A percentile compares a stretch with the other conserved stretches of the same genome.
Evolutionary conservation across 2,888 invertebrate genomes (phyloP).

Genomic region (Salpingus planirostris): DNA sequence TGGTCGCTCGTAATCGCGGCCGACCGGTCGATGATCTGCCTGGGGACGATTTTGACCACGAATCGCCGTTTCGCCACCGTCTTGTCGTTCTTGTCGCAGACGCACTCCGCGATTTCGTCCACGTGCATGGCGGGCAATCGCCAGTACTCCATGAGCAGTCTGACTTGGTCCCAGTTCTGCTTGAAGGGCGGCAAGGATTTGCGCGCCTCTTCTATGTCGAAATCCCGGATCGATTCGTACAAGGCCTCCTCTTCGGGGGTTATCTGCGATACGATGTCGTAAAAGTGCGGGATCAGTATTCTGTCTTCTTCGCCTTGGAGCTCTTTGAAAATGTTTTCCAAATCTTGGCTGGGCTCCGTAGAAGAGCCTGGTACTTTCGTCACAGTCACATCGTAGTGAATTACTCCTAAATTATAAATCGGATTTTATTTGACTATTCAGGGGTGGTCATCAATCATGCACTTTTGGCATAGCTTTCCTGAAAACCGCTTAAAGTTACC

Average conservation of each 20-base stretch:
- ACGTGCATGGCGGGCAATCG: slow-evolving; percentile 35
- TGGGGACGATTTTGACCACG: slow-evolving; percentile 38
- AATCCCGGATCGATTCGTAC: slow-evolving; percentile 37
- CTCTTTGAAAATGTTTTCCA: slow-evolving; percentile 32
- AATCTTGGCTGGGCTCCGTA: slow-evolving; percentile 38
- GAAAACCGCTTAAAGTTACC: too few relatives aligned
- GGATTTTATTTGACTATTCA: too few relatives aligned
- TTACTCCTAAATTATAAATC: too few relatives aligned
- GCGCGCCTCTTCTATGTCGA: slow-evolving; percentile 34
- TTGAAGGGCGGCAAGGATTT: slow-evolving; percentile 31
- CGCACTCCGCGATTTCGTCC: slow-evolving; percentile 33
- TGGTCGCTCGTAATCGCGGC: slow-evolving; percentile 22
- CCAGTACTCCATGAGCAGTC: slow-evolving; percentile 43
- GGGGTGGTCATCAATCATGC: too few relatives aligned
- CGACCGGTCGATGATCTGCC: slow-evolving; percentile 31
- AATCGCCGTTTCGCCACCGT: slow-evolving; percentile 33
- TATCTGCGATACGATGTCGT: slow-evolving; percentile 38
- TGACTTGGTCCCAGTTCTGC: slow-evolving; percentile 36
- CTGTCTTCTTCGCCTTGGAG: slow-evolving; percentile 30
- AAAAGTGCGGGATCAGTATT: slow-evolving; percentile 38
- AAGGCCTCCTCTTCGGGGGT: slow-evolving; percentile 43
- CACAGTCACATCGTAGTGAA: slow-evolving; percentile 11
- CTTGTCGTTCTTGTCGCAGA: slow-evolving; percentile 33
- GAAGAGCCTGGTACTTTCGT: slow-evolving; percentile 22
- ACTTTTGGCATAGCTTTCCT: too few relatives aligned